Conservation (phyloP, 2,888 invertebrate genomes). For the Drosophila meridiana region DNA sequence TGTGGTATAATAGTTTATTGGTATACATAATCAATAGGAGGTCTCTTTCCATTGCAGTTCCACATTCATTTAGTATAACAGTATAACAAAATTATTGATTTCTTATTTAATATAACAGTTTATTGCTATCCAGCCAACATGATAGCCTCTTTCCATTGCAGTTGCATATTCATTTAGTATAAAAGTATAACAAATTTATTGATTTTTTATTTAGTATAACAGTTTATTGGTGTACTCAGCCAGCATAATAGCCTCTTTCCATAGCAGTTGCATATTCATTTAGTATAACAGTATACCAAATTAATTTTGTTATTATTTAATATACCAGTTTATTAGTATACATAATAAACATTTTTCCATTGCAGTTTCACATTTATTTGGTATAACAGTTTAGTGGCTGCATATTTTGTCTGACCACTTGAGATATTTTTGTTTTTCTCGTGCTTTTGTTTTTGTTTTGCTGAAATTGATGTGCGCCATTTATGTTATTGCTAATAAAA, state of each 20-base stretch:
- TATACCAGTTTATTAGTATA: neutral
- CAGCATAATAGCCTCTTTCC: neutral
- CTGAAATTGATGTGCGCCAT: neutral
- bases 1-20: neutral
- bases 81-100: too few species aligned
- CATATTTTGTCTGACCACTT: neutral
- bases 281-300: neutral
- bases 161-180: neutral
- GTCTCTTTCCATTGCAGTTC: neutral
- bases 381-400: neutral
- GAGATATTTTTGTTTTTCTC: neutral
- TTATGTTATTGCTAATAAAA: conserved; percentile 56
- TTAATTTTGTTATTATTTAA: too few species aligned
- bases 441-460: neutral
- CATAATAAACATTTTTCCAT: neutral
- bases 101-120: neutral
- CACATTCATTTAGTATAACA: neutral
- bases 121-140: too few species aligned
- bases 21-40: neutral
- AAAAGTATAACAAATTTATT: too few species aligned
- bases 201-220: neutral
- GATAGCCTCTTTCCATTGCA: too few species aligned
- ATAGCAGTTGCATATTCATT: neutral
- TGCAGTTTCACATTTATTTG: neutral
- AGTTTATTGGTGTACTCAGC: neutral